A percentile compares a stretch with the other conserved stretches of the same genome.
Conservation (phyloP, 2,113 vertebrate genomes). For the Dipodomys merriami region DNA sequence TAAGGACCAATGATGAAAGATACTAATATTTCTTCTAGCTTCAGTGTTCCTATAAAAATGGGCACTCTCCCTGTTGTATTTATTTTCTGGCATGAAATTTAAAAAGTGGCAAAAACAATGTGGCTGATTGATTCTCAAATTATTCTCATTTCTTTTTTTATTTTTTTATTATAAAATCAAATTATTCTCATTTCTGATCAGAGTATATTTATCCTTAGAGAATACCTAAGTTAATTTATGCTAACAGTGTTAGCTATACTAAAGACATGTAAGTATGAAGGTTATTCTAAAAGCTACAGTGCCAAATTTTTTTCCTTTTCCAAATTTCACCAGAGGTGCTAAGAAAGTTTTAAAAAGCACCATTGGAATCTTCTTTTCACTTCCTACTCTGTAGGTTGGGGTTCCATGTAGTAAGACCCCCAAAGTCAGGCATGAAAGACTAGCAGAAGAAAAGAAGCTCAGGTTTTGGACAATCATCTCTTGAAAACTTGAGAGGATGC, state of each 20-base stretch:
- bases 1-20: background rate
- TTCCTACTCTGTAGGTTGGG: background rate
- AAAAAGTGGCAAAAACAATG: background rate
- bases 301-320: conserved; percentile 23
- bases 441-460: background rate
- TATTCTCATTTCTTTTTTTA: conserved; percentile 14
- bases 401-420: background rate
- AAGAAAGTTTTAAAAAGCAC: background rate
- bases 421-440: background rate
- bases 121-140: background rate
- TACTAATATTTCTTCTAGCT: background rate
- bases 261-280: background rate
- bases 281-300: background rate
- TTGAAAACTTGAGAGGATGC: background rate
- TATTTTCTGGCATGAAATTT: conserved; percentile 13
- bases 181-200: background rate
- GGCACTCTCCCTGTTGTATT: background rate
- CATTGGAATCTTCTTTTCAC: background rate
- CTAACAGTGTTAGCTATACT: background rate
- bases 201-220: conserved; percentile 3
- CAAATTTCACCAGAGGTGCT: conserved; percentile 14
- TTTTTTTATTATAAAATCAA: no score
- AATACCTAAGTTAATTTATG: background rate
- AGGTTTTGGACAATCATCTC: background rate
- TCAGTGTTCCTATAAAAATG: background rate